These are phyloP conservation scores for Monarcha castaneiventris DNA, from an alignment of 2,113 vertebrate species.

Conservation along the genomic window DNA sequence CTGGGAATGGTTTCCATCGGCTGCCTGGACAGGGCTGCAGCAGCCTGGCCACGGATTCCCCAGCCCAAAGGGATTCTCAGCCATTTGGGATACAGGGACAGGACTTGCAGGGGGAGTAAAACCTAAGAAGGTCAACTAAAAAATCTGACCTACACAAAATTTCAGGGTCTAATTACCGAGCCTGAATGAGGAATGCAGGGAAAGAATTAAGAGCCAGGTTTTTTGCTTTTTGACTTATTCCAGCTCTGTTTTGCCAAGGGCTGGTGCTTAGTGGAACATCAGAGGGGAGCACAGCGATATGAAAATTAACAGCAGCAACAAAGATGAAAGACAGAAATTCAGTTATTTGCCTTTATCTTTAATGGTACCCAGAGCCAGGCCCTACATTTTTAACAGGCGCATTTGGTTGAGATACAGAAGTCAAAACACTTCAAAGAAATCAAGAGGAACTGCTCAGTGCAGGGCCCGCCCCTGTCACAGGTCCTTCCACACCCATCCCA, in stretches of 20 bases:
- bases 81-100: accelerated
- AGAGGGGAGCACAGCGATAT: neutral
- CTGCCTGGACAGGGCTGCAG: neutral
- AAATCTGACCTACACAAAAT: neutral
- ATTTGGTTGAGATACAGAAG: neutral
- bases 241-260: neutral
- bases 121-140: neutral
- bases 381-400: neutral
- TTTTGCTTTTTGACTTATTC: neutral
- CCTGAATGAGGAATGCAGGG: neutral
- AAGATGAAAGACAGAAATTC: conserved; percentile 21
- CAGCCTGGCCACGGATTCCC: neutral
- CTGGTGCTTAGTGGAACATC: neutral
- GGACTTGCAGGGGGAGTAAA: neutral
- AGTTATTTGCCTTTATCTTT: neutral
- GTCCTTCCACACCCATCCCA: accelerated
- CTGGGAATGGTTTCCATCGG: accelerated
- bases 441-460: accelerated
- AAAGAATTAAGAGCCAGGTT: neutral
- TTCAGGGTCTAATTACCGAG: neutral
- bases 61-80: neutral
- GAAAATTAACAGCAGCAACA: conserved; percentile 20
- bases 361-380: neutral
- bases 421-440: neutral
- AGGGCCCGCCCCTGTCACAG: accelerated